Evolutionary conservation across 2,888 invertebrate genomes (phyloP).

Genomic region (Aplocera efformata): DNA sequence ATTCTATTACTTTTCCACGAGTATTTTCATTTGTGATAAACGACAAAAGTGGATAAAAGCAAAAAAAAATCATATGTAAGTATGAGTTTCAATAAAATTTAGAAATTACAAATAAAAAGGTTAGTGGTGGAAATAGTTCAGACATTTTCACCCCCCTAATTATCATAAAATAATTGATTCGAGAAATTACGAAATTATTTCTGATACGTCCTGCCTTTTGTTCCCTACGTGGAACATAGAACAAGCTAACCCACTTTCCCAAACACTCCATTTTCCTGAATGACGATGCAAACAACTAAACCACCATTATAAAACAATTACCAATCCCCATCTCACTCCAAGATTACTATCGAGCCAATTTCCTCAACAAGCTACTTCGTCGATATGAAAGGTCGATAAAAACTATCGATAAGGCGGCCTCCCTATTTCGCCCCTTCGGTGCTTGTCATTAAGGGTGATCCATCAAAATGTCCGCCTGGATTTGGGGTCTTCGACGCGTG

Average conservation of each 20-base stretch:
- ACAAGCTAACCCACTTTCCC: not conserved
- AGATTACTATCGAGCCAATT: conserved; percentile 50
- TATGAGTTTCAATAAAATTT: no score
- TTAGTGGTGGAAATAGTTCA: no score
- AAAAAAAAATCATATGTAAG: no score
- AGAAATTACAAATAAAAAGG: no score
- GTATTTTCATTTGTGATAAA: no score
- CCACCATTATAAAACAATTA: conserved; percentile 33
- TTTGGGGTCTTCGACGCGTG: conserved; percentile 74
- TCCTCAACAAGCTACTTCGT: conserved; percentile 38
- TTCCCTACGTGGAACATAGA: no score
- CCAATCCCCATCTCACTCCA: conserved; percentile 34
- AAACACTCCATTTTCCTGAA: conserved; percentile 14
- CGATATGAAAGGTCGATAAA: conserved; percentile 21
- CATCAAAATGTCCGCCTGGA: conserved; percentile 79
- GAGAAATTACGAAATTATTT: no score
- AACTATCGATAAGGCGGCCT: conserved; percentile 31
- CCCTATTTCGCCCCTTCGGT: conserved; percentile 64
- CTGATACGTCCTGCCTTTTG: no score
- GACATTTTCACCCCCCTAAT: no score
- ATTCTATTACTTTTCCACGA: no score
- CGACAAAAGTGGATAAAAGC: no score
- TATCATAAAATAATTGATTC: no score
- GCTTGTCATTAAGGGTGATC: conserved; percentile 81
- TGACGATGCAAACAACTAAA: conserved; percentile 10